A percentile compares a stretch with the other conserved stretches of the same genome.
Conservation (phyloP, 2,888 invertebrate species). For the Boloria selene region DNA sequence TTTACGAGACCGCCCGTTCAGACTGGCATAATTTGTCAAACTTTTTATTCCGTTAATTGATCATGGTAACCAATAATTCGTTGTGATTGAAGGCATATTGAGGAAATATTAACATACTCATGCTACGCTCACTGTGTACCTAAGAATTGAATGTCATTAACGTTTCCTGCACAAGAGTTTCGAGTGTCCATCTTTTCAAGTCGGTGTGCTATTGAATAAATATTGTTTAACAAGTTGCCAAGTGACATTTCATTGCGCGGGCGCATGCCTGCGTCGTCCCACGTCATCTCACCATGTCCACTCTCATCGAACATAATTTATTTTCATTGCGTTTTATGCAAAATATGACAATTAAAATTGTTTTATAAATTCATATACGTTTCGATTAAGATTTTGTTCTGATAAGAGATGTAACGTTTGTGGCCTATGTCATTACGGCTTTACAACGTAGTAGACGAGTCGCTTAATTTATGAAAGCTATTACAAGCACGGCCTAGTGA, state of each 20-base stretch:
- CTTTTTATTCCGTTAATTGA: conserved; percentile 73
- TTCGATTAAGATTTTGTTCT: conserved; percentile 77
- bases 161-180: conserved; percentile 72
- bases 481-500: conserved; percentile 35
- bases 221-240: conserved; percentile 75
- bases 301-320: conserved; percentile 66
- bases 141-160: conserved; percentile 77
- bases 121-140: conserved; percentile 53
- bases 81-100: conserved; percentile 37
- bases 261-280: conserved; percentile 55
- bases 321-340: conserved; percentile 70
- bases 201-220: conserved; percentile 74
- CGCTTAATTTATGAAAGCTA: conserved; percentile 53
- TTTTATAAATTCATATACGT: conserved; percentile 69
- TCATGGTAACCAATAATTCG: conserved; percentile 43
- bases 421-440: conserved; percentile 64
- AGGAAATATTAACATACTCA: conserved; percentile 62
- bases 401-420: conserved; percentile 68
- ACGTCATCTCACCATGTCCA: conserved; percentile 60
- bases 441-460: conserved; percentile 49
- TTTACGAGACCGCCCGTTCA: conserved; percentile 61
- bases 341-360: conserved; percentile 75
- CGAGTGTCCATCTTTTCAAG: conserved; percentile 70
- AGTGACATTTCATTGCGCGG: conserved; percentile 73
- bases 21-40: conserved; percentile 70